A percentile compares a stretch with the other conserved stretches of the same genome.
Conservation (phyloP, 2,797 vertebrate species). For the Mus minutoides region DNA sequence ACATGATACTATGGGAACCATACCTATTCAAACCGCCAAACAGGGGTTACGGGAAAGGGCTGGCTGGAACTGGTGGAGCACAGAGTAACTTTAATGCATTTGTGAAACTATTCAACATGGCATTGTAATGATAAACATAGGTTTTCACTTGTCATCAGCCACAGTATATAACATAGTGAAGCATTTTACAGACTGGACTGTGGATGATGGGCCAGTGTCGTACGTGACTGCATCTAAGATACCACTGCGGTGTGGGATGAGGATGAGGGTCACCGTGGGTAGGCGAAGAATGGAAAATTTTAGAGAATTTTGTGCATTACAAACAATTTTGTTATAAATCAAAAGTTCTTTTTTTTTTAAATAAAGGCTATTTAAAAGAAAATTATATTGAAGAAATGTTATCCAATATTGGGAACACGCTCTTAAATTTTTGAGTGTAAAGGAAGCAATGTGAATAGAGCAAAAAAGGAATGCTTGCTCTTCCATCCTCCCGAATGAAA, state of each 20-base stretch:
- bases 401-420: background rate
- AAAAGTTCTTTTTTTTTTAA: background rate
- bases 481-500: background rate
- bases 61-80: background rate
- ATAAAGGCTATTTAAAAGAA: background rate
- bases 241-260: background rate
- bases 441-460: slow-evolving; percentile 10
- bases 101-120: background rate
- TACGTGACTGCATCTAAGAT: background rate
- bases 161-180: background rate
- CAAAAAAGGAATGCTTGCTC: background rate
- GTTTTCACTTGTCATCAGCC: background rate
- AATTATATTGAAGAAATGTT: background rate
- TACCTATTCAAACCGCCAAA: background rate
- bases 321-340: background rate
- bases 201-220: background rate
- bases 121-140: background rate
- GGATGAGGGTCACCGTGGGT: too few species aligned
- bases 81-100: background rate
- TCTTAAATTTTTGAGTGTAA: slow-evolving; percentile 15
- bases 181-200: background rate
- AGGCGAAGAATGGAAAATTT: accelerated
- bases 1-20: background rate
- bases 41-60: background rate
- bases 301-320: background rate